Conservation (phyloP, 1,140 invertebrate genomes). For the Odontomachus brunneus region DNA sequence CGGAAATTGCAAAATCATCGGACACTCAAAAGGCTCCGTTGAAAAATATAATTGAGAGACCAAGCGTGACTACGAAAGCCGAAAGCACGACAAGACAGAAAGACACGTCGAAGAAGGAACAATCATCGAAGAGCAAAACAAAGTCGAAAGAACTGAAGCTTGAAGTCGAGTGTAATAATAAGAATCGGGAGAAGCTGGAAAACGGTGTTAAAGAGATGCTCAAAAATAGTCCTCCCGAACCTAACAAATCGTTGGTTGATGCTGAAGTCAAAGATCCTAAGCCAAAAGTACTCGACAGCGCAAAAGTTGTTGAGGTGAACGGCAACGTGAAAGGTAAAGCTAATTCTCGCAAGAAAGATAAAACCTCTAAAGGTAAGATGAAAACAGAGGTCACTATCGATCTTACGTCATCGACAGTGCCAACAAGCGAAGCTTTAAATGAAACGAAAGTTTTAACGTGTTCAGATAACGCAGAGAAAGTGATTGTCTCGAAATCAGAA, state of each 20-base stretch:
- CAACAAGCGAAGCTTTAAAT: background rate
- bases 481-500: background rate
- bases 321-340: constrained; percentile 12
- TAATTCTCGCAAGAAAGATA: constrained; percentile 33
- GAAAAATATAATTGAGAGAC: background rate
- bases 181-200: constrained; percentile 2
- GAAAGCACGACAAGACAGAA: background rate
- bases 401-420: background rate
- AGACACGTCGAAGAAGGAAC: background rate
- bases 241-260: background rate
- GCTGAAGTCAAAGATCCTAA: background rate
- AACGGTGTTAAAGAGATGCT: constrained; percentile 3
- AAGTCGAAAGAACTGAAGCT: constrained; percentile 3
- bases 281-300: background rate
- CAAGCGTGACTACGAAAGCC: background rate
- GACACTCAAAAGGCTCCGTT: background rate
- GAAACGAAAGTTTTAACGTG: background rate
- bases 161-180: background rate
- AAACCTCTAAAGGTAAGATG: constrained; percentile 7
- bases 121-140: constrained; percentile 21
- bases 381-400: constrained; percentile 11
- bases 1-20: background rate
- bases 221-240: background rate
- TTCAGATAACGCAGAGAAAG: background rate
- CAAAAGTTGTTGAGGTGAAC: background rate